Evolutionary conservation across 2,888 invertebrate species (phyloP), one percentile per base, ranked within the genome.

Genomic region (Troides helena): DNA sequence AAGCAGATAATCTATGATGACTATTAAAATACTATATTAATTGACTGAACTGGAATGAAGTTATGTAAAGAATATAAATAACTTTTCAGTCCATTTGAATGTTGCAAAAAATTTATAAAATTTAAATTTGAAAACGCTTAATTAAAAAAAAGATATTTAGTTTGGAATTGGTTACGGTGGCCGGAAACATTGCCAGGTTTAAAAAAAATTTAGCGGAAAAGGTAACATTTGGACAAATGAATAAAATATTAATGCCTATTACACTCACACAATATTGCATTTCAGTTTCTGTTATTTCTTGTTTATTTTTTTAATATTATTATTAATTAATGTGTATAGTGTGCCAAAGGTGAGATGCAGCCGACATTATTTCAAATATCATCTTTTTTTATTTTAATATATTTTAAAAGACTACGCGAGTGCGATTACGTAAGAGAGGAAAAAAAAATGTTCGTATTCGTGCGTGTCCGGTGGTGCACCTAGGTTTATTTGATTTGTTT

Each of bases 291-390:
- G 64, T 61, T 71, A 65, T 70, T 72, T 75, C 75, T 75, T 75
- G 74, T 75, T 76, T 6, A 57, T 21, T 21, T 21, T 72, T 75
- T 75, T 75, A 75, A 74, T 76, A 76, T 76, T 76, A 74, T 73
- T 74, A 67, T 78, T 79, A 75, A 74, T 72, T 79, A 74, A 73
- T 77, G 74, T 76, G 76, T 78, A 77, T 77, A 76, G 78, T 75
- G 83, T 85, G 84, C 84, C 84, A 86, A 85, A 85, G 70, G 80
- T 75, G 59, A 58, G 57, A 12, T 75, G 79, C 77, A 72, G 71
- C 69, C 74, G 71, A 69, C 74, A 76, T 76, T 74, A 73, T 71
- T 67, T 30, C 53, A 61, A 67, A 50, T 66, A 23, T 53, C 36
- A 65, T 59, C 43, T 62, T 65, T 62, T 56, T n/a, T 30, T 57